phyloP scores from a whole-genome alignment of 2,888 invertebrate species.

The Cataglyphis rosenhaueri region DNA sequence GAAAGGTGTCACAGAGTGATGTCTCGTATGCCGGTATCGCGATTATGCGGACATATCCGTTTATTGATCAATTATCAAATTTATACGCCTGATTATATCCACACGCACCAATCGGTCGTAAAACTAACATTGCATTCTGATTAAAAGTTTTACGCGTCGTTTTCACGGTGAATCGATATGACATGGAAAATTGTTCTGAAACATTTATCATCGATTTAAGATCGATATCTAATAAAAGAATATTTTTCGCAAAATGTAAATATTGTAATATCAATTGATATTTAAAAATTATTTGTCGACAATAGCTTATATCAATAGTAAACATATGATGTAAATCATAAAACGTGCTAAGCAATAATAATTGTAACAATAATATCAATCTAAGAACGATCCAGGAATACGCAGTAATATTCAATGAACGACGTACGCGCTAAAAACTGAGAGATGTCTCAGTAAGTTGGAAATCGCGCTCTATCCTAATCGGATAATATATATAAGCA shows the following conservation, averaged over 20 bases:
- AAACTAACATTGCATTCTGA: conserved; percentile 12
- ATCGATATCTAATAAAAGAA: neutral
- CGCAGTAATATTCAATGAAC: neutral
- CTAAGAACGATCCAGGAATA: neutral
- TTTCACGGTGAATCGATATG: conserved; percentile 13
- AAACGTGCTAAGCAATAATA: neutral
- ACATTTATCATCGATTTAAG: neutral
- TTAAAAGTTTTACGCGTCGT: conserved; percentile 47
- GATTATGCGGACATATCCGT: conserved; percentile 27
- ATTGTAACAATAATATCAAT: neutral
- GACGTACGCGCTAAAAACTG: neutral
- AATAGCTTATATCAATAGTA: neutral
- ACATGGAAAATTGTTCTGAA: neutral
- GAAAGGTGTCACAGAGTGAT: conserved; percentile 35
- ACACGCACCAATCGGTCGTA: conserved; percentile 14
- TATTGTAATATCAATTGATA: neutral
- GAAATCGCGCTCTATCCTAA: conserved; percentile 62
- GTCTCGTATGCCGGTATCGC: conserved; percentile 1
- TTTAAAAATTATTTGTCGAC: neutral
- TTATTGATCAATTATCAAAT: conserved; percentile 32
- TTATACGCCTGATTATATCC: conserved; percentile 43
- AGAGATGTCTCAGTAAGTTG: conserved; percentile 53
- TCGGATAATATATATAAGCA: conserved; percentile 69
- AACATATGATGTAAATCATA: neutral
- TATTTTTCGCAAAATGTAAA: neutral